Percentiles rank a stretch among this genome's conserved stretches.
Evolutionary conservation across 1,140 invertebrate species (phyloP).

Genomic region (Streblospio benedicti): DNA sequence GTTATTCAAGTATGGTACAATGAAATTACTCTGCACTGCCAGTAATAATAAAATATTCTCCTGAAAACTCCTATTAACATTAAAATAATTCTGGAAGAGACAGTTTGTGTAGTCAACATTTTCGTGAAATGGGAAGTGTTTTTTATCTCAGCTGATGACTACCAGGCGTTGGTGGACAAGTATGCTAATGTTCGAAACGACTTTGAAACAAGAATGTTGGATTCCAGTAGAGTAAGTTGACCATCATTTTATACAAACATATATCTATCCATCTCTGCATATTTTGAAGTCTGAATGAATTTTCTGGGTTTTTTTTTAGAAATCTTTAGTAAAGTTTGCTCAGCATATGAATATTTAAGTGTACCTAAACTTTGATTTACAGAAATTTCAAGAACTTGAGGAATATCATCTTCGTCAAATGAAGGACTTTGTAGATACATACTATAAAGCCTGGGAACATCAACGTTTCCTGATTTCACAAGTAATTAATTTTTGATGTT

Average conservation of each 20-base stretch:
- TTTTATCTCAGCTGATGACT: slow-evolving; percentile 55
- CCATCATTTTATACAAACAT: too few relatives aligned
- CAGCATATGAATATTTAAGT: too few relatives aligned
- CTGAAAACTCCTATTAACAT: too few relatives aligned
- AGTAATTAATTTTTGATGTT: slow-evolving; percentile 40
- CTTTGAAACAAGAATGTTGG: slow-evolving; percentile 88
- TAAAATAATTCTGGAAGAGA: too few relatives aligned
- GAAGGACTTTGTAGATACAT: slow-evolving; percentile 87
- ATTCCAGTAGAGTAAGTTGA: slow-evolving; percentile 68
- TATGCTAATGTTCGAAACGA: slow-evolving; percentile 78
- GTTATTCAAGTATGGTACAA: too few relatives aligned
- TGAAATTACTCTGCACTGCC: too few relatives aligned
- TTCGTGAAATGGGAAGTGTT: neutral
- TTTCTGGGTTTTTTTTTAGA: too few relatives aligned
- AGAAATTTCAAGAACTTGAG: slow-evolving; percentile 90
- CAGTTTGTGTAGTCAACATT: too few relatives aligned
- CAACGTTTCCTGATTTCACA: slow-evolving; percentile 80
- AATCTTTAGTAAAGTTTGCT: too few relatives aligned
- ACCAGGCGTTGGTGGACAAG: slow-evolving; percentile 77
- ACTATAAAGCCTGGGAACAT: slow-evolving; percentile 75
- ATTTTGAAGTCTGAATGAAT: too few relatives aligned
- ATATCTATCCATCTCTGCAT: too few relatives aligned
- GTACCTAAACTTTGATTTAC: slow-evolving; percentile 25
- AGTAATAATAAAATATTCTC: too few relatives aligned
- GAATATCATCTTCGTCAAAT: slow-evolving; percentile 84